Percentiles rank a stretch among this genome's conserved stretches.
Conservation (phyloP, 1,140 invertebrate species). For the Anagrus nilaparvatae region DNA sequence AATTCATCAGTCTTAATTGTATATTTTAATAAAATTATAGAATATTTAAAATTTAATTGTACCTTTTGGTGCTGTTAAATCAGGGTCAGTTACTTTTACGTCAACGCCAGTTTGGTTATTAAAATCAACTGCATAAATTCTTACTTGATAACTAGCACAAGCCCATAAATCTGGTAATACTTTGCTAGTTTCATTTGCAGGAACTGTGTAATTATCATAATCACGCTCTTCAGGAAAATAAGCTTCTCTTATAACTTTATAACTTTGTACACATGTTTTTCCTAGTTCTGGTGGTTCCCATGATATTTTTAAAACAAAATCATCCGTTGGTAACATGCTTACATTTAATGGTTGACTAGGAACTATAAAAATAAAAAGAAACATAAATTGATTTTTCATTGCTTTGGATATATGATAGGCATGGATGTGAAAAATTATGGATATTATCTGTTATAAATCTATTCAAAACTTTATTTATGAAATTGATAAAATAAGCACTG, state of each 20-base stretch:
- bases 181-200: constrained; percentile 14
- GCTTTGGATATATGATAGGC: too few species aligned
- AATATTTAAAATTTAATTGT: too few species aligned
- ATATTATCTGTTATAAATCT: too few species aligned
- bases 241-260: constrained; percentile 18
- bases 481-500: too few species aligned
- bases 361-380: constrained; percentile 16
- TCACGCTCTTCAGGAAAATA: not conserved
- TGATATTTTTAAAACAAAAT: constrained; percentile 16
- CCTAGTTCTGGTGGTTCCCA: constrained; percentile 24
- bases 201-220: not conserved
- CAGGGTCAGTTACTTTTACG: not conserved
- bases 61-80: constrained; percentile 1
- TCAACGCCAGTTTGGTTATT: constrained; percentile 9
- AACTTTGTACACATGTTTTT: constrained; percentile 21
- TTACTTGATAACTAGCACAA: constrained; percentile 22
- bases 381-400: too few species aligned
- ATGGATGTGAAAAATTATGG: too few species aligned
- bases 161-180: constrained; percentile 18
- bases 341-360: constrained; percentile 14
- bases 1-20: too few species aligned
- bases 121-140: constrained; percentile 19
- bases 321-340: constrained; percentile 6
- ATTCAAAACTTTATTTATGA: too few species aligned
- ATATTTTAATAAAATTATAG: too few species aligned